Evolutionary conservation across 1,140 invertebrate species (phyloP).

Genomic region (Diabrotica undecimpunctata): DNA sequence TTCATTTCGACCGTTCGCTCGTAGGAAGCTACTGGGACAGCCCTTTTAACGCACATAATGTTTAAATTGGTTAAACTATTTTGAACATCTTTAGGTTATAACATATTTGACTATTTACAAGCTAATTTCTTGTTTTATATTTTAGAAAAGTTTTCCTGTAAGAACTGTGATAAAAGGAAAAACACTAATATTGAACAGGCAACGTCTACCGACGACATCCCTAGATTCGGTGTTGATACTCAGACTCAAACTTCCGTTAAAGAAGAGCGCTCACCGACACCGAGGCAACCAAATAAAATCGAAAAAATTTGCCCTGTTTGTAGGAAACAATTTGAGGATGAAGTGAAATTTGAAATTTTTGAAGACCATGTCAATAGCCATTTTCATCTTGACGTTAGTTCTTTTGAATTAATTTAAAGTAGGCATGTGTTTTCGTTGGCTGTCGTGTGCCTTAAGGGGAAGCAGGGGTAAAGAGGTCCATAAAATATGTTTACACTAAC

Average conservation of each 20-base stretch:
- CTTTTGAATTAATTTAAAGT: slow-evolving; percentile 28
- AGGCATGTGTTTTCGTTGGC: too few species aligned
- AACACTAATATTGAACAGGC: slow-evolving; percentile 29
- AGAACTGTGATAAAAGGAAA: slow-evolving; percentile 35
- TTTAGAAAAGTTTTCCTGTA: slow-evolving; percentile 26
- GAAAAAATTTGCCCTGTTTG: slow-evolving; percentile 57
- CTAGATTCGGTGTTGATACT: slow-evolving; percentile 27
- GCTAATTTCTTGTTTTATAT: too few species aligned
- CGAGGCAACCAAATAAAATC: slow-evolving; percentile 34
- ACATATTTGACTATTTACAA: too few species aligned
- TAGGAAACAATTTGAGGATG: slow-evolving; percentile 49
- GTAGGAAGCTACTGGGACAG: too few species aligned
- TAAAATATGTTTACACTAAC: too few species aligned
- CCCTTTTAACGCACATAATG: too few species aligned
- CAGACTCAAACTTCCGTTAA: slow-evolving; percentile 31
- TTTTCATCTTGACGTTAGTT: slow-evolving; percentile 40
- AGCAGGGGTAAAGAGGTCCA: too few species aligned
- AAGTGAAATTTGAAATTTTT: slow-evolving; percentile 49
- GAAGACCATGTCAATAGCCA: slow-evolving; percentile 55
- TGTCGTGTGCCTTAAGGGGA: too few species aligned
- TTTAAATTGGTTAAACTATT: too few species aligned
- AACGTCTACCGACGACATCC: slow-evolving; percentile 33
- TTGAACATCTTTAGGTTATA: too few species aligned
- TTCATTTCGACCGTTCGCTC: too few species aligned
- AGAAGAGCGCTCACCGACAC: slow-evolving; percentile 36